A percentile compares a stretch with the other conserved stretches of the same genome.
phyloP scores from a whole-genome alignment of 2,113 vertebrate genomes.

The Rhodinocichla rosea region DNA sequence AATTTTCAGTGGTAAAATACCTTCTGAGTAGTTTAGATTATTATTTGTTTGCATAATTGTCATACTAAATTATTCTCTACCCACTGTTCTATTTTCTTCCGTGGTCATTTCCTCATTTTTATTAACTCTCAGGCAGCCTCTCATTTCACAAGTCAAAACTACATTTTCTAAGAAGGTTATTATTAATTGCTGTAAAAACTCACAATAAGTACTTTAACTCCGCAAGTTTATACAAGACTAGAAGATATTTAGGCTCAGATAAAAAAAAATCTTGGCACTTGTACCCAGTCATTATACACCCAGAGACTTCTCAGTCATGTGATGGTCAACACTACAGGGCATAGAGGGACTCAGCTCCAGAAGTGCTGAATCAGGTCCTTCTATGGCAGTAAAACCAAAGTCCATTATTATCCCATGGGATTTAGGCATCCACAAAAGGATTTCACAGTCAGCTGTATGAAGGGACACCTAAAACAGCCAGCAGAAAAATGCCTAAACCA shows the following conservation, averaged over 20 bases:
- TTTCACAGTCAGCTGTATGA: neutral
- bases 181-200: neutral
- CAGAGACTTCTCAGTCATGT: neutral
- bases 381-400: neutral
- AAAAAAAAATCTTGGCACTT: neutral
- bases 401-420: neutral
- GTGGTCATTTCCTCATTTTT: constrained; percentile 23
- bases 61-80: neutral
- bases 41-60: constrained; percentile 23
- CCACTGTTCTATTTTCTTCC: neutral
- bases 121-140: neutral
- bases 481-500: neutral
- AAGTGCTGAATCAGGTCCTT: neutral
- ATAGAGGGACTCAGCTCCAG: neutral
- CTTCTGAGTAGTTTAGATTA: constrained; percentile 1
- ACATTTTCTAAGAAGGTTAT: neutral
- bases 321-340: neutral
- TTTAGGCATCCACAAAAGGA: neutral
- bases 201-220: neutral
- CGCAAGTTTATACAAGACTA: neutral
- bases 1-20: neutral
- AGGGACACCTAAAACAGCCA: neutral
- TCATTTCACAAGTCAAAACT: neutral
- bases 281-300: neutral
- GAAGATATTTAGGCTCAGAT: neutral